Evolutionary conservation across 2,113 vertebrate species (phyloP).

Genomic region (Corydoras maculifer): DNA sequence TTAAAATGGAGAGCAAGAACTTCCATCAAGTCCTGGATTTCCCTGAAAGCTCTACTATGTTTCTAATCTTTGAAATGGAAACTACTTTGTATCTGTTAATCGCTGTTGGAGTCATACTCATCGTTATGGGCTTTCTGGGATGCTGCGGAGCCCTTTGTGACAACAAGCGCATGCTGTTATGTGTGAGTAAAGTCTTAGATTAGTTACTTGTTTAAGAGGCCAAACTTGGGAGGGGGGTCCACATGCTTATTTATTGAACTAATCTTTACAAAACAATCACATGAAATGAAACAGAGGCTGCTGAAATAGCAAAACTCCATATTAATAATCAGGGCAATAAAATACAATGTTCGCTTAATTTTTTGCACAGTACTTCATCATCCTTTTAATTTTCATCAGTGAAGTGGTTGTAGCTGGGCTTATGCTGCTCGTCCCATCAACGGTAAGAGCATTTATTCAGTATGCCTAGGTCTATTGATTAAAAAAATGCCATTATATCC

Average conservation of each 20-base stretch:
- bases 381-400: conserved; percentile 66
- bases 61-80: background rate
- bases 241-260: too few species aligned
- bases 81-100: conserved; percentile 46
- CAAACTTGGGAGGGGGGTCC: too few species aligned
- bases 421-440: conserved; percentile 55
- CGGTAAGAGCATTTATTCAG: conserved; percentile 54
- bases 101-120: conserved; percentile 63
- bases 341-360: too few species aligned
- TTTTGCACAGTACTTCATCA: conserved; percentile 59
- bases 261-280: too few species aligned
- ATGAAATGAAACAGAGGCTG: too few species aligned
- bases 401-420: conserved; percentile 63
- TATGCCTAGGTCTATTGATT: background rate
- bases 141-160: conserved; percentile 73
- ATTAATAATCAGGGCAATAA: too few species aligned
- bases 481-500: too few species aligned
- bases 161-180: conserved; percentile 83
- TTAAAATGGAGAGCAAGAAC: background rate
- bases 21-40: background rate
- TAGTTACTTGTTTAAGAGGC: too few species aligned
- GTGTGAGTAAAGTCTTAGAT: conserved; percentile 54
- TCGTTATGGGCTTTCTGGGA: conserved; percentile 78
- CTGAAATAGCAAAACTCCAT: too few species aligned
- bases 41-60: too few species aligned